A percentile compares a stretch with the other conserved stretches of the same genome.
phyloP scores from a whole-genome alignment of 2,888 invertebrate species.

The Leptothorax acervorum region DNA sequence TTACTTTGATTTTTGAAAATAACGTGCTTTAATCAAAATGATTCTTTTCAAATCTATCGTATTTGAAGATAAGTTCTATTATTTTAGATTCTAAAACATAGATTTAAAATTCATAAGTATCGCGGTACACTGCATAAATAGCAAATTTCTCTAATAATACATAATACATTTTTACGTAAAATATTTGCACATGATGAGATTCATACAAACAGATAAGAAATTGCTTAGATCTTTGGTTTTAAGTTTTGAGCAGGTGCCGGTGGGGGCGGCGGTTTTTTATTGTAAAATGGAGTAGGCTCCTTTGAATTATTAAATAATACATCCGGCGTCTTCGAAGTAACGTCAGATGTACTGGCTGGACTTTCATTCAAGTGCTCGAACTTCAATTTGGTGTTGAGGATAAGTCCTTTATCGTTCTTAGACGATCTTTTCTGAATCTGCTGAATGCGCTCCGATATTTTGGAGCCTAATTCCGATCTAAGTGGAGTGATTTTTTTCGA shows the following conservation, averaged over 20 bases:
- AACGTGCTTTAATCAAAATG: not conserved
- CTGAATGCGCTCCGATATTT: slow-evolving; percentile 78
- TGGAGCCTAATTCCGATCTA: slow-evolving; percentile 74
- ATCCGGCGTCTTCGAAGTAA: slow-evolving; percentile 67
- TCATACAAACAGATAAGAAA: slow-evolving; percentile 12
- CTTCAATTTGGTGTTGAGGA: slow-evolving; percentile 77
- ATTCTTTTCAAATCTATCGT: not conserved
- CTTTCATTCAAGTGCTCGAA: slow-evolving; percentile 80
- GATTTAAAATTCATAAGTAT: slow-evolving; percentile 8
- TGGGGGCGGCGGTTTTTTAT: slow-evolving; percentile 84
- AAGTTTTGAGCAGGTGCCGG: slow-evolving; percentile 80
- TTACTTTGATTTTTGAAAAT: slow-evolving; percentile 12
- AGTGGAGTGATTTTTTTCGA: slow-evolving; percentile 53
- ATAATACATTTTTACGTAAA: slow-evolving; percentile 27
- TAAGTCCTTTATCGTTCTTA: slow-evolving; percentile 81
- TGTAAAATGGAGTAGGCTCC: slow-evolving; percentile 75
- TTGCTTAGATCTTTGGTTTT: slow-evolving; percentile 79
- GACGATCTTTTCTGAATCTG: slow-evolving; percentile 76
- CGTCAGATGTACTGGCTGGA: slow-evolving; percentile 72
- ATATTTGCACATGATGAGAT: slow-evolving; percentile 7
- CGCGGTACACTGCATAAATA: not conserved
- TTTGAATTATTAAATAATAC: slow-evolving; percentile 58
- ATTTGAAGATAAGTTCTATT: not conserved
- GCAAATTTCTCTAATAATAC: slow-evolving; percentile 15
- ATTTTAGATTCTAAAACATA: not conserved